Base-by-base conservation (phyloP, 2,888 invertebrate species). In the Ctena decussata region DNA sequence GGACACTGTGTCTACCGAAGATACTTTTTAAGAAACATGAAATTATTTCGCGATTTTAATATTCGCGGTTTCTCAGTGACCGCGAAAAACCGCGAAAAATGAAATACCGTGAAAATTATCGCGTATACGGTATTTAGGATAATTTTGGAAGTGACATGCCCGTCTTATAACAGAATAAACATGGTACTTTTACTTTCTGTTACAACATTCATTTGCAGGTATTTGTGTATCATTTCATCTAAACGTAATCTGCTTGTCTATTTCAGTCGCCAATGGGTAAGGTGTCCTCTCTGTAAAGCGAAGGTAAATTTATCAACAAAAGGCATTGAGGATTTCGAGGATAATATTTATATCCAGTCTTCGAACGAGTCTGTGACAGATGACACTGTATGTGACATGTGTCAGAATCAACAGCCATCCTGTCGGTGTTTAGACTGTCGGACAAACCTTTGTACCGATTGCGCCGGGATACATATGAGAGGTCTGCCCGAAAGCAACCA, bases 291-390 rank as follows among this genome's bases (percentile, higher is more conserved):
- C 12, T 87, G 87, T 24, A 60, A 60, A 2, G 80, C 75, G 24
- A 80, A 76, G 27, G 80, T 74, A 2, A 72, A 57, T 44, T 71
- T 82, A 8, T 80, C 78, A 0, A 65, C 44, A 35, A 78, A 78
- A 27, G 83, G 85, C 15, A 30, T 85, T 0, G 78, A 80, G 12
- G 78, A 78, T 5, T 80, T 87, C 27, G 85, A 85, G 21, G 83
- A 85, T 27, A 87, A 87, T 57, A 35, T 53, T 18, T 87, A 85
- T 39, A 78, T 85, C 24, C 77, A 82, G 12, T 82, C 80, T 44
- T 83, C 87, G 6, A 78, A 85, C 27, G 57, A 71, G 12, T 87
- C 85, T n/a, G 41, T 85, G 21, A 69, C 84, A 5, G 87, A 84
- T n/a, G 80, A 80, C 24, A 82, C 80, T n/a, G 39, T 39, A 32